These are phyloP conservation scores for Rhinichthys osculus DNA, from an alignment of 2,797 vertebrate genomes.

Conservation along the genomic window DNA sequence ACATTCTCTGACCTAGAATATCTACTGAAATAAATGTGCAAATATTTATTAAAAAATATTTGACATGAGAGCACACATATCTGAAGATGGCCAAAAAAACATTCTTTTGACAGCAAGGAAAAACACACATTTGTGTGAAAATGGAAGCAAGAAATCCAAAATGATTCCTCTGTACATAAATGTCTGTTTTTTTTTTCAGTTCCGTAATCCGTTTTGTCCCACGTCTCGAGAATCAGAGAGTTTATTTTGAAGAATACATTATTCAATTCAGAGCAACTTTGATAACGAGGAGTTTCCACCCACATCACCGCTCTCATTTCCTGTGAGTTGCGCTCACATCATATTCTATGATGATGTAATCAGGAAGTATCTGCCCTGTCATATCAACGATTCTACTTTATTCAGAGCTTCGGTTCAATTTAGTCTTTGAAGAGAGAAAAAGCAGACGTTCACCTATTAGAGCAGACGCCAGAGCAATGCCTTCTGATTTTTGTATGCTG, in stretches of 20 bases:
- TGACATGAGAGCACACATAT: neutral
- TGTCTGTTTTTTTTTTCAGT: neutral
- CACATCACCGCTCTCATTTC: slow-evolving; percentile 35
- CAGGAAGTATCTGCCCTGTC: slow-evolving; percentile 25
- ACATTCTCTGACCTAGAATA: neutral
- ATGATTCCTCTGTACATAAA: slow-evolving; percentile 3
- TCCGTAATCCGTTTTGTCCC: neutral
- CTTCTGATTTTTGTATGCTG: slow-evolving; percentile 47
- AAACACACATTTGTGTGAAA: slow-evolving; percentile 2
- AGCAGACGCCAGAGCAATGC: slow-evolving; percentile 27
- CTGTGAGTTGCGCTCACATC: neutral
- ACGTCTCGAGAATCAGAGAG: slow-evolving; percentile 21
- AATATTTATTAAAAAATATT: neutral
- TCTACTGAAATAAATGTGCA: neutral
- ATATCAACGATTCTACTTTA: slow-evolving; percentile 28
- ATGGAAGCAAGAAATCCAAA: neutral
- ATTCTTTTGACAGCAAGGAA: neutral
- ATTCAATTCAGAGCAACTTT: slow-evolving; percentile 40
- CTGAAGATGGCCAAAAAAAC: neutral
- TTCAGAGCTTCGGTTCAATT: slow-evolving; percentile 22
- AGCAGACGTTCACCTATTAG: slow-evolving; percentile 24
- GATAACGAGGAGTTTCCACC: slow-evolving; percentile 46
- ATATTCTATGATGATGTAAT: slow-evolving; percentile 43
- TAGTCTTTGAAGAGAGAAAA: slow-evolving; percentile 22
- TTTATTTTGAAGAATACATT: slow-evolving; percentile 25